Evolutionary conservation across 2,113 vertebrate genomes (phyloP).

Genomic region (Upupa epops): DNA sequence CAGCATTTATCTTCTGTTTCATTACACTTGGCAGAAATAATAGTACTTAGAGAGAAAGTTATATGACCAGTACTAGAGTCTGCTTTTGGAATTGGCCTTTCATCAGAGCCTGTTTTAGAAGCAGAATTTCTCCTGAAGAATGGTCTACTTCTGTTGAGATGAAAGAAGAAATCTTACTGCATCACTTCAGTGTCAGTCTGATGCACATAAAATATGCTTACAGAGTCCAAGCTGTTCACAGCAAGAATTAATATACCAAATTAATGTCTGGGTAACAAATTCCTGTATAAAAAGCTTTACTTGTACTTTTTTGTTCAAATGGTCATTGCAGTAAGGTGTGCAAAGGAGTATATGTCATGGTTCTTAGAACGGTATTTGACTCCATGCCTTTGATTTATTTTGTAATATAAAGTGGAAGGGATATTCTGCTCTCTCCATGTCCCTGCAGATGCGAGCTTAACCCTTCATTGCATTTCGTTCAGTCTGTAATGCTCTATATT

Average conservation of each 20-base stretch:
- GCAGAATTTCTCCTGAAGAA: background rate
- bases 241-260: background rate
- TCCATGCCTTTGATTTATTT: background rate
- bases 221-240: background rate
- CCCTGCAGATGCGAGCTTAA: background rate
- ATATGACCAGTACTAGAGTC: background rate
- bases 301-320: background rate
- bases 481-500: background rate
- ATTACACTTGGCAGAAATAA: conserved; percentile 4
- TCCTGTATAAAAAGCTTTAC: background rate
- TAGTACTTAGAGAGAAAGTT: background rate
- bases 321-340: background rate
- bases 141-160: background rate
- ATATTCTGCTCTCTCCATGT: background rate
- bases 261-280: background rate
- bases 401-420: background rate
- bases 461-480: background rate
- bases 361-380: background rate
- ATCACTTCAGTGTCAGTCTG: background rate
- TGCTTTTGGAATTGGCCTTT: background rate
- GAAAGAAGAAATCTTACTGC: background rate
- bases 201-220: background rate
- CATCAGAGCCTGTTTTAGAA: background rate
- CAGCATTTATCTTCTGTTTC: background rate
- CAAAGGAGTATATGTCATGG: background rate